Evolutionary conservation across 2,113 vertebrate genomes (phyloP), one percentile per base, ranked within the genome.

Genomic region (Erythrocercus mccallii): DNA sequence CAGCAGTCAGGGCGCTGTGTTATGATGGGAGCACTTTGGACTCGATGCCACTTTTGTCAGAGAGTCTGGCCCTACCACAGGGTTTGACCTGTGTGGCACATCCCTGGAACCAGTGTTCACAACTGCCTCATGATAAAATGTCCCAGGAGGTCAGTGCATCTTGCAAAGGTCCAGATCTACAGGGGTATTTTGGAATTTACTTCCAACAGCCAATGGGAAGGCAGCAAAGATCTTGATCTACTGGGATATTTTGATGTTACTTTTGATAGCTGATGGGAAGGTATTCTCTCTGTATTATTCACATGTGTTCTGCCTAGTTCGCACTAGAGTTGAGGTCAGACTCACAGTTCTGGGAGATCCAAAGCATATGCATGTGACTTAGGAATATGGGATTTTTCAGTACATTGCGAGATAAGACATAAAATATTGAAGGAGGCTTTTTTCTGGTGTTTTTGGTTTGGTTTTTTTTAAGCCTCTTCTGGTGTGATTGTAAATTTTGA

Each of bases 61-160:
- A 45, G 70, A 60, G 27, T 54, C 15, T 0, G 0, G 25, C 47
- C 27, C 35, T 48, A 1, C 35, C 11, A 5, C 1, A 0, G 31
- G 35, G 2, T 81, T 70, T 53, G 44, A 25, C 38, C 23, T 33
- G 18, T 45, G 31, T 42, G 42, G 31, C 28, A 11, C 48, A 23
- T 50, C 4, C 1, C 40, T 60, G 48, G 40, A 90, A 42, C 33
- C 23, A 37, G 0, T 24, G 57, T n/a, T 85, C 15, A 23, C 15
- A 48, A 10, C 23, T 72, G 48, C 25, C 20, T 85, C 0, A 0
- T 80, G 48, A 28, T n/a, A 61, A 60, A 85, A 48, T 65, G 66
- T 53, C 28, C 68, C 57, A 5, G 17, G 33, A 65, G 6, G 12
- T 65, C 53, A 64, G 21, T 47, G 38, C 24, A 17, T 69, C 66